phyloP scores from a whole-genome alignment of 2,888 invertebrate species.

The Phymatocera aterrima region DNA sequence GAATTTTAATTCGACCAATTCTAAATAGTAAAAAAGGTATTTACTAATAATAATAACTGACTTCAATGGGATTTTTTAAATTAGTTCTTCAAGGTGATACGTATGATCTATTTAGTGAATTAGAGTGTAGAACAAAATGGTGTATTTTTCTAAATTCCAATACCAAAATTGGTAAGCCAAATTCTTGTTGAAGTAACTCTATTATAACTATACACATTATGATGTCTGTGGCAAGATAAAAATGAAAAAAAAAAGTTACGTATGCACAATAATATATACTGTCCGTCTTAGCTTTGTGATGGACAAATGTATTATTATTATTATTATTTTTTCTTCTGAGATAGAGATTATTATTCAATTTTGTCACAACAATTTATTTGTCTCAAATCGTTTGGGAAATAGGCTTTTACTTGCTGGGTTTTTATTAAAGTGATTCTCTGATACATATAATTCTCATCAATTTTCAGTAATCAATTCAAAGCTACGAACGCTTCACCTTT shows the following conservation, averaged over 20 bases:
- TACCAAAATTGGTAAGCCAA: slow-evolving; percentile 55
- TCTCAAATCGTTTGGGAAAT: slow-evolving; percentile 34
- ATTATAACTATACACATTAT: slow-evolving; percentile 50
- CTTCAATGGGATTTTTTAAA: slow-evolving; percentile 50
- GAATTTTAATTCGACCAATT: neutral
- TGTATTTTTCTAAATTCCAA: slow-evolving; percentile 64
- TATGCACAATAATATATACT: slow-evolving; percentile 35
- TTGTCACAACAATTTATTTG: slow-evolving; percentile 33
- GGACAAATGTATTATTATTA: slow-evolving; percentile 1
- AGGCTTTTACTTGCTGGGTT: slow-evolving; percentile 37
- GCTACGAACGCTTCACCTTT: no score
- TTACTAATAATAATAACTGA: slow-evolving; percentile 18
- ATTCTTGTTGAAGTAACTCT: slow-evolving; percentile 51
- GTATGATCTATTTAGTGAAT: slow-evolving; percentile 61
- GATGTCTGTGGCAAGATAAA: slow-evolving; percentile 44
- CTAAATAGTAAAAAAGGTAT: slow-evolving; percentile 15
- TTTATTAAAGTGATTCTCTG: slow-evolving; percentile 8
- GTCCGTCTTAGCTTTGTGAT: neutral
- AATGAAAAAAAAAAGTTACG: slow-evolving; percentile 1
- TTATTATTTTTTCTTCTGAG: slow-evolving; percentile 12
- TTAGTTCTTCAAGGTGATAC: slow-evolving; percentile 66
- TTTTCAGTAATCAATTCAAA: neutral
- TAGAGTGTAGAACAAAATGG: slow-evolving; percentile 64
- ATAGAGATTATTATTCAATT: slow-evolving; percentile 42
- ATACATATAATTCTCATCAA: neutral